phyloP scores from a whole-genome alignment of 2,797 vertebrate species.

The Lagodon rhomboides region DNA sequence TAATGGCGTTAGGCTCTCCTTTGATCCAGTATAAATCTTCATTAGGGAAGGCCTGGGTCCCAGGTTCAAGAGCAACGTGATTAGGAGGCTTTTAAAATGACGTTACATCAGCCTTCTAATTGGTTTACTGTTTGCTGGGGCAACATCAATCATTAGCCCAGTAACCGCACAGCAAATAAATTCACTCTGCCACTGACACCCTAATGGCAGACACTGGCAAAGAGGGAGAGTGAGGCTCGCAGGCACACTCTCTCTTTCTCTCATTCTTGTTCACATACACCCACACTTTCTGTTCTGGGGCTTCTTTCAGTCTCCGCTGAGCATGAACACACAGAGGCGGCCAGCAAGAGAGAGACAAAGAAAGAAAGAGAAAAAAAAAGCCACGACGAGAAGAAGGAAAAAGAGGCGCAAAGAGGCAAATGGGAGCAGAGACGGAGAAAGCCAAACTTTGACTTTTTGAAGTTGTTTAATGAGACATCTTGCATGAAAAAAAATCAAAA shows the following conservation, averaged over 20 bases:
- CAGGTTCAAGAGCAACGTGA: slow-evolving; percentile 97
- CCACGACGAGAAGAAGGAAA: slow-evolving; percentile 46
- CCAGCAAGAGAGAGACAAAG: slow-evolving; percentile 50
- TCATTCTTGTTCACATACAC: slow-evolving; percentile 77
- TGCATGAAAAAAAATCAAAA: slow-evolving; percentile 61
- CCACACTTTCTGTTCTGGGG: slow-evolving; percentile 78
- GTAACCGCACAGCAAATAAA: slow-evolving; percentile 96
- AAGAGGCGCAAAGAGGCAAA: slow-evolving; percentile 70
- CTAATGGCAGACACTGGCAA: slow-evolving; percentile 90
- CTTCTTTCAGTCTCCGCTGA: slow-evolving; percentile 76
- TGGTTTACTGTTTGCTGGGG: slow-evolving; percentile 99
- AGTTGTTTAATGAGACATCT: slow-evolving; percentile 82
- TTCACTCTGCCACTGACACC: slow-evolving; percentile 96
- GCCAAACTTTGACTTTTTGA: slow-evolving; percentile 80
- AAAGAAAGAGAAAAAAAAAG: slow-evolving; percentile 4
- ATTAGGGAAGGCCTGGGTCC: slow-evolving; percentile 96
- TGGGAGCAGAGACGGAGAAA: slow-evolving; percentile 72
- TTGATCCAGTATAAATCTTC: slow-evolving; percentile 99
- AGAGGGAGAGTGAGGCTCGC: slow-evolving; percentile 78
- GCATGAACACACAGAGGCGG: slow-evolving; percentile 63
- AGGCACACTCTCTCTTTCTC: slow-evolving; percentile 71
- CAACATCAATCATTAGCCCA: slow-evolving; percentile 98
- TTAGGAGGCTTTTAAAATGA: slow-evolving; percentile 99
- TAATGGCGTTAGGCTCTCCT: slow-evolving; percentile 96
- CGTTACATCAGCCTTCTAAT: slow-evolving; percentile 99